A percentile compares a stretch with the other conserved stretches of the same genome.
These are phyloP conservation scores for Drosophila rellima DNA, from an alignment of 2,888 invertebrate species.

Conservation along the genomic window DNA sequence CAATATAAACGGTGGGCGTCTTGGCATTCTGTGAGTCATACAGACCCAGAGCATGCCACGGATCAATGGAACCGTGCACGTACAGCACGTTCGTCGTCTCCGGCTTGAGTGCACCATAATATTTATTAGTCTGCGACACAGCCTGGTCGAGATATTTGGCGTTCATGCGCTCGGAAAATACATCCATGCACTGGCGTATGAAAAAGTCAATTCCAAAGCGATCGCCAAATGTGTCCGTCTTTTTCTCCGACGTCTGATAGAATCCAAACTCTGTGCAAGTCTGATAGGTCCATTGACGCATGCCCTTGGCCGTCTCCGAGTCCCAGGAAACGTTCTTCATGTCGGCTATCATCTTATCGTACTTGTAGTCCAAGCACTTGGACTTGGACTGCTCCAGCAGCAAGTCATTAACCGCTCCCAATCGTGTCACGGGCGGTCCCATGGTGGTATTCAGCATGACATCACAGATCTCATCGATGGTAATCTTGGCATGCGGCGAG, in stretches of 20 bases:
- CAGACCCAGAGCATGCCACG: slow-evolving; percentile 94
- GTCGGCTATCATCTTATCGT: slow-evolving; percentile 90
- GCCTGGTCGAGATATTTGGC: slow-evolving; percentile 88
- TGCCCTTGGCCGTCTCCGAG: slow-evolving; percentile 89
- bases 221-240: slow-evolving; percentile 89
- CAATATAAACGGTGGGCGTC: slow-evolving; percentile 91
- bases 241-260: slow-evolving; percentile 92
- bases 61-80: slow-evolving; percentile 95
- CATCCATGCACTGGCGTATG: slow-evolving; percentile 92
- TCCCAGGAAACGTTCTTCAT: slow-evolving; percentile 90
- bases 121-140: slow-evolving; percentile 90
- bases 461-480: slow-evolving; percentile 93
- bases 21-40: slow-evolving; percentile 86
- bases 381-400: slow-evolving; percentile 89
- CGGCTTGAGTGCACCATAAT: slow-evolving; percentile 92
- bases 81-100: slow-evolving; percentile 91
- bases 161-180: slow-evolving; percentile 92
- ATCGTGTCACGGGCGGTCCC: slow-evolving; percentile 89
- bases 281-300: slow-evolving; percentile 96
- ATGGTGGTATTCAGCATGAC: slow-evolving; percentile 89
- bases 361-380: slow-evolving; percentile 94
- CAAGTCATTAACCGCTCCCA: slow-evolving; percentile 91
- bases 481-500: slow-evolving; percentile 90
- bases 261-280: slow-evolving; percentile 98
- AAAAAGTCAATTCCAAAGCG: slow-evolving; percentile 92